A percentile compares a stretch with the other conserved stretches of the same genome.
These are phyloP conservation scores for Ellobium chinense DNA, from an alignment of 2,888 invertebrate species.

Conservation along the genomic window DNA sequence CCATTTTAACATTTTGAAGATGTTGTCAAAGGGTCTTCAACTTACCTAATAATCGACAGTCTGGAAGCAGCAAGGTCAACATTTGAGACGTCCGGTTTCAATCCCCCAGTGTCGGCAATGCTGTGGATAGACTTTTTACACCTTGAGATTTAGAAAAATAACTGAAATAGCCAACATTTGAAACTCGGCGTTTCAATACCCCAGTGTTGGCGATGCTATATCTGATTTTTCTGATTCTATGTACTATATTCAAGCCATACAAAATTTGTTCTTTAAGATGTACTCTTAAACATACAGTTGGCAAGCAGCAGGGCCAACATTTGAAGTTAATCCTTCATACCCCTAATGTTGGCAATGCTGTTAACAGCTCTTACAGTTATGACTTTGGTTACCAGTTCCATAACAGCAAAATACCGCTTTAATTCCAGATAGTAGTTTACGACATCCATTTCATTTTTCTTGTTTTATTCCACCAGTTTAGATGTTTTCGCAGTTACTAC, in stretches of 20 bases:
- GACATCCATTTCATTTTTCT: too few relatives aligned
- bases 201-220: conserved; percentile 24
- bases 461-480: too few relatives aligned
- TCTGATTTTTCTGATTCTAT: neutral
- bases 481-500: neutral
- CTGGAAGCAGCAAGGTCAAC: neutral
- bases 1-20: neutral
- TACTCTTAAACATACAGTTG: too few relatives aligned
- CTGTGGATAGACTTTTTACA: neutral
- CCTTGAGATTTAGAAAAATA: neutral
- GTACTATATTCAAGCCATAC: too few relatives aligned
- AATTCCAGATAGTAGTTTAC: too few relatives aligned
- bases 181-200: neutral
- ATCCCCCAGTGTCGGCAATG: neutral
- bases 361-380: neutral
- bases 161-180: neutral
- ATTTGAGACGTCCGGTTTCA: neutral
- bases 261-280: too few relatives aligned
- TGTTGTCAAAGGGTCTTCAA: neutral
- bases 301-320: neutral
- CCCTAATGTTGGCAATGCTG: neutral
- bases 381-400: too few relatives aligned
- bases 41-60: too few relatives aligned
- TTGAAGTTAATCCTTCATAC: neutral
- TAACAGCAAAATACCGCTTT: too few relatives aligned